Evolutionary conservation across 2,888 invertebrate genomes (phyloP).

Genomic region (Carcina quercana): DNA sequence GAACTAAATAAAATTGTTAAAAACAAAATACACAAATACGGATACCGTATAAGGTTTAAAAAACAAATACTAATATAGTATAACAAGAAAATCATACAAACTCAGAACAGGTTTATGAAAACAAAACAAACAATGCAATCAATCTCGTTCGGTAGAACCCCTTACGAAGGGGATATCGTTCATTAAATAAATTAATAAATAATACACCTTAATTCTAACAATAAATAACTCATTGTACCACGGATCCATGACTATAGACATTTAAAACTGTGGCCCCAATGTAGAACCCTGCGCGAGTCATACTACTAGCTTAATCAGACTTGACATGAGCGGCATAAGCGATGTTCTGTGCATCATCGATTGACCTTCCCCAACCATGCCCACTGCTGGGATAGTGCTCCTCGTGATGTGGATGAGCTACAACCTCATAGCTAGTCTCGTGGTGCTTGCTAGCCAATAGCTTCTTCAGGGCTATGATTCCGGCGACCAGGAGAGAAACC

Average conservation of each 20-base stretch:
- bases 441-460: slow-evolving; percentile 81
- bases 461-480: slow-evolving; percentile 80
- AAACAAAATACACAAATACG: slow-evolving; percentile 65
- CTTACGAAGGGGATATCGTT: slow-evolving; percentile 50
- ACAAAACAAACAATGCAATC: slow-evolving; percentile 52
- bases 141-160: slow-evolving; percentile 27
- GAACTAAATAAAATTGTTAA: slow-evolving; percentile 30
- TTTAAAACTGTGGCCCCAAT: slow-evolving; percentile 28
- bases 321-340: slow-evolving; percentile 75
- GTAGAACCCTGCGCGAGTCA: slow-evolving; percentile 25
- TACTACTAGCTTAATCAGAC: slow-evolving; percentile 35
- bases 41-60: slow-evolving; percentile 62
- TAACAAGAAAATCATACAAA: slow-evolving; percentile 58
- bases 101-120: slow-evolving; percentile 51
- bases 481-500: slow-evolving; percentile 84
- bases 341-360: slow-evolving; percentile 70
- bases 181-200: slow-evolving; percentile 59
- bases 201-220: slow-evolving; percentile 42
- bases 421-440: slow-evolving; percentile 84
- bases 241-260: slow-evolving; percentile 18
- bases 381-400: slow-evolving; percentile 65
- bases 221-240: slow-evolving; percentile 46
- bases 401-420: slow-evolving; percentile 78
- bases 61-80: slow-evolving; percentile 65
- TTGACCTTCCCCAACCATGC: slow-evolving; percentile 80